Evolutionary conservation across 2,113 vertebrate genomes (phyloP).

Genomic region (Gyps fulvus): DNA sequence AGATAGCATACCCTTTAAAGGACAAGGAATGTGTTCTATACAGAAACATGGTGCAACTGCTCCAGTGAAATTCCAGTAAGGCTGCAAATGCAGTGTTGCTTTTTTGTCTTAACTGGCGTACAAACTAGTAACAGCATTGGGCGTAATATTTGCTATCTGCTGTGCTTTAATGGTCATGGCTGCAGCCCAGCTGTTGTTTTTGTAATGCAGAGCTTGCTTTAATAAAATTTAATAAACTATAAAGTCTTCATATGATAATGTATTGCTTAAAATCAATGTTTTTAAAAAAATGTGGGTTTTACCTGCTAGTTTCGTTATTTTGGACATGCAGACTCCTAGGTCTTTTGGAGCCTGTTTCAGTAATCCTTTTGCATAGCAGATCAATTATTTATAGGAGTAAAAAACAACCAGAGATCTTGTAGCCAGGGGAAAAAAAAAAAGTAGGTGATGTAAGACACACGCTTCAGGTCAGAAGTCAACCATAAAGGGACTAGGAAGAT

Average conservation of each 20-base stretch:
- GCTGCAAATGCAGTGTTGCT: conserved; percentile 1
- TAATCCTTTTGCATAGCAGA: conserved; percentile 8
- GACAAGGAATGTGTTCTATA: conserved; percentile 67
- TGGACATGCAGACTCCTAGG: neutral
- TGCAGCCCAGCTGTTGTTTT: neutral
- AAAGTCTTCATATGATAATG: neutral
- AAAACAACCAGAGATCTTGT: neutral
- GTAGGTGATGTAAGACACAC: neutral
- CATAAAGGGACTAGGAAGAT: neutral
- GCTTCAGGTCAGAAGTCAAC: neutral
- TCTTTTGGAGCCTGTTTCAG: neutral
- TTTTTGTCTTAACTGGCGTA: neutral
- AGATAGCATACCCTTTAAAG: conserved; percentile 69
- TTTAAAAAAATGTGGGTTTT: neutral
- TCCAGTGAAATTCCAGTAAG: conserved; percentile 47
- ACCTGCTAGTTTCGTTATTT: neutral
- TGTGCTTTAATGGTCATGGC: neutral
- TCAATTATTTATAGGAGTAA: neutral
- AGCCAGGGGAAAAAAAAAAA: neutral
- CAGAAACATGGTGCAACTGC: conserved; percentile 20
- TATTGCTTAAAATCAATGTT: neutral
- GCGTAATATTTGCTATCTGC: neutral
- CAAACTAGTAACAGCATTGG: neutral
- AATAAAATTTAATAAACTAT: neutral
- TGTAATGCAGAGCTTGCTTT: neutral